Conservation (phyloP, 2,888 invertebrate species). For the Malacosoma neustria region DNA sequence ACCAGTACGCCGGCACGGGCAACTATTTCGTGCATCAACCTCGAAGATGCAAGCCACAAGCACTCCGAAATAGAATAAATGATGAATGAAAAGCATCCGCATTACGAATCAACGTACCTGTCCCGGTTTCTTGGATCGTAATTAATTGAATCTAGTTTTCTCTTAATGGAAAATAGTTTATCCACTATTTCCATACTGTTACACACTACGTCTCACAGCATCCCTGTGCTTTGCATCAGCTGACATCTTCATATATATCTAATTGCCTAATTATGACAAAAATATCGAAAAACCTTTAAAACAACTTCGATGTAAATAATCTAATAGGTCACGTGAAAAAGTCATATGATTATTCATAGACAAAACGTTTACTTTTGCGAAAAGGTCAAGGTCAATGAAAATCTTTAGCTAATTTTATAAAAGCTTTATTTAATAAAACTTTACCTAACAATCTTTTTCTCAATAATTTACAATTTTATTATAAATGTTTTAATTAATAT, state of each 20-base stretch:
- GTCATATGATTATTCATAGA: constrained; percentile 69
- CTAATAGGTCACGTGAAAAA: constrained; percentile 63
- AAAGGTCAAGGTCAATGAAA: constrained; percentile 34
- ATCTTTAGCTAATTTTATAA: constrained; percentile 3
- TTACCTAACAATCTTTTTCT: no score
- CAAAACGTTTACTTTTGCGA: constrained; percentile 23
- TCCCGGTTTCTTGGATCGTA: constrained; percentile 54
- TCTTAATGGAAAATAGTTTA: constrained; percentile 80
- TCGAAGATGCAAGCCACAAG: constrained; percentile 27
- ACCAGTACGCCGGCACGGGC: constrained; percentile 21
- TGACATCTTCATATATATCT: constrained; percentile 24
- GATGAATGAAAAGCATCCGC: constrained; percentile 46
- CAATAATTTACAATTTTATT: no score
- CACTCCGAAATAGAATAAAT: constrained; percentile 43
- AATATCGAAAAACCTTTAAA: constrained; percentile 17
- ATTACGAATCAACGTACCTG: constrained; percentile 74
- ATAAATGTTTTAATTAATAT: no score
- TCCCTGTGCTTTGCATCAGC: constrained; percentile 26
- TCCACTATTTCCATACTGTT: constrained; percentile 83
- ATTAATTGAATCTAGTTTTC: constrained; percentile 60
- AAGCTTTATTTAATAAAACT: no score
- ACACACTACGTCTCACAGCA: constrained; percentile 43
- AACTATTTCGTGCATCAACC: constrained; percentile 41
- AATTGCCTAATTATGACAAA: background rate
- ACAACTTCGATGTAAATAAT: constrained; percentile 44